Evolutionary conservation across 2,797 vertebrate species (phyloP), one percentile per base, ranked within the genome.

Genomic region (Halcyon leucocephala): DNA sequence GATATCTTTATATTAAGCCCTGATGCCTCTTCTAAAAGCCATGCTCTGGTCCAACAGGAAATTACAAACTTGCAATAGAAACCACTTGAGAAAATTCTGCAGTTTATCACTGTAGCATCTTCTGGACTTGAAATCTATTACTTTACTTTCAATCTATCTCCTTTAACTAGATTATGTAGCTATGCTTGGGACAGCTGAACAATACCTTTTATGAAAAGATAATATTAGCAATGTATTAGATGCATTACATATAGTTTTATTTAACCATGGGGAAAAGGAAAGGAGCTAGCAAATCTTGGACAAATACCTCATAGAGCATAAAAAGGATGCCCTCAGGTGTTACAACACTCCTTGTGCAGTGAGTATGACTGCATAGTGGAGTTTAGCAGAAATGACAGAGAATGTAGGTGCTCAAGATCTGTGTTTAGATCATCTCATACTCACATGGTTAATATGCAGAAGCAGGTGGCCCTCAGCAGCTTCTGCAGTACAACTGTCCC

Each of bases 371-470:
- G 14, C 5, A 3, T 6, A 42, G 12, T 15, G 21, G 7, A 16
- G 6, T 74, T 92, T 21, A 52, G 33, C 16, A 67, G 10, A 61
- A 72, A 72, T 14, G 29, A 22, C 19, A 66, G 31, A 46, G 5
- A 9, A 7, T 13, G 16, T 11, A 80, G 12, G 33, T 39, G 9
- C 6, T 54, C 0, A 0, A 71, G 13, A 7, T 41, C 10, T 57
- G 12, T 58, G 17, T 65, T 81, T 61, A 51, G 18, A 54, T 4
- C 14, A 37, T 7, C 22, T 69, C 14, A 33, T 54, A 33, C 19
- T 65, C 25, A 6, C 5, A 24, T 7, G 13, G 13, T 60, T 92
- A 62, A 33, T 10, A 65, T 1, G 5, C 15, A 46, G 19, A 55
- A 10, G 11, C 21, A 54, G 60, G 9, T 28, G 8, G 12, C 11